Conservation (phyloP, 2,888 invertebrate genomes). For the Xestia sexstrigata region DNA sequence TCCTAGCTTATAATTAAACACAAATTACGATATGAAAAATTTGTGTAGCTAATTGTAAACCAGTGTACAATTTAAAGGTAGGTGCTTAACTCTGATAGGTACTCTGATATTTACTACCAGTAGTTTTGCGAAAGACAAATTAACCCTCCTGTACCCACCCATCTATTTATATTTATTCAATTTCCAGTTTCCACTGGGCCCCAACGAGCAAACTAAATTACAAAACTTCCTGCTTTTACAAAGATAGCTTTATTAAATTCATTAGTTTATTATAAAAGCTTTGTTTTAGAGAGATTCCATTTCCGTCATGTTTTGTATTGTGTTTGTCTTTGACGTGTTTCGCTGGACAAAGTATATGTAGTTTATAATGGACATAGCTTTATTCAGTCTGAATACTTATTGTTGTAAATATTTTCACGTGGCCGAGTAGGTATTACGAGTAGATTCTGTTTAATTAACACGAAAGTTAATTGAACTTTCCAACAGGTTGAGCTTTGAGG, state of each 20-base stretch:
- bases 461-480: background rate
- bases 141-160: background rate
- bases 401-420: background rate
- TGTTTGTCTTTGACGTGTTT: background rate
- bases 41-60: too few relatives aligned
- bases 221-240: background rate
- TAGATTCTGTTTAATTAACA: background rate
- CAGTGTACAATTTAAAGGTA: too few relatives aligned
- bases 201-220: conserved; percentile 5
- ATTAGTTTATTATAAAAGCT: conserved; percentile 25
- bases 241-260: background rate
- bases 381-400: background rate
- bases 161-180: background rate
- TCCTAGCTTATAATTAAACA: too few relatives aligned
- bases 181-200: background rate
- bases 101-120: too few relatives aligned
- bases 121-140: background rate
- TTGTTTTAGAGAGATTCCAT: conserved; percentile 19
- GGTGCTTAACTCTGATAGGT: too few relatives aligned
- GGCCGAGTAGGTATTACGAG: background rate
- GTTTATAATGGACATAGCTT: background rate
- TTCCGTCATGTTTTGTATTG: background rate
- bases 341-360: background rate
- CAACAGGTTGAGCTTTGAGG: background rate
- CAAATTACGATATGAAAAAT: too few relatives aligned